A percentile compares a stretch with the other conserved stretches of the same genome.
Conservation (phyloP, 2,888 invertebrate species). For the Agrochola macilenta region DNA sequence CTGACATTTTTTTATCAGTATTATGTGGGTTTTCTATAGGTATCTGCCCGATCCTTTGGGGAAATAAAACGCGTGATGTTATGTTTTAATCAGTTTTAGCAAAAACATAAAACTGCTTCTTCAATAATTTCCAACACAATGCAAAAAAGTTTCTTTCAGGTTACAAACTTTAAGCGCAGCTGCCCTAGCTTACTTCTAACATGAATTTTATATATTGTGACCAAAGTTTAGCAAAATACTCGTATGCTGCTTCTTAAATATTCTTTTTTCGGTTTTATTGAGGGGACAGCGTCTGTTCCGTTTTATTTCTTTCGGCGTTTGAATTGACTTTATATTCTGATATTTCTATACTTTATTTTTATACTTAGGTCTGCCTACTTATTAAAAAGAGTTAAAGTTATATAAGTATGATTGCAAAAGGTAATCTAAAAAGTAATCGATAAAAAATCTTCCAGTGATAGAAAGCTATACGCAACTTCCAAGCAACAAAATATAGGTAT, state of each 20-base stretch:
- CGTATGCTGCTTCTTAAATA: constrained; percentile 32
- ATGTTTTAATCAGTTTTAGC: too few species aligned
- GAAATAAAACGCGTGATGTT: too few species aligned
- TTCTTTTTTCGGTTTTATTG: constrained; percentile 23
- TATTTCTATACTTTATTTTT: background rate
- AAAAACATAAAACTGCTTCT: background rate
- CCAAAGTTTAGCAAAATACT: constrained; percentile 39
- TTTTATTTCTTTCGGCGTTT: constrained; percentile 8
- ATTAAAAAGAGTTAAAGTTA: background rate
- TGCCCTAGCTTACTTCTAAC: constrained; percentile 29
- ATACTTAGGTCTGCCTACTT: too few species aligned
- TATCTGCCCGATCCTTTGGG: too few species aligned
- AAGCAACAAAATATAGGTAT: background rate
- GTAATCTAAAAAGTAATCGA: background rate
- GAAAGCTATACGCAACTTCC: too few species aligned
- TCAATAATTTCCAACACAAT: background rate
- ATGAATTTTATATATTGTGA: constrained; percentile 51
- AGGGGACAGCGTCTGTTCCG: background rate
- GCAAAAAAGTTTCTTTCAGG: background rate
- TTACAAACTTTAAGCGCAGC: constrained; percentile 37
- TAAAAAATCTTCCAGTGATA: background rate
- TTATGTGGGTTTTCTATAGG: too few species aligned
- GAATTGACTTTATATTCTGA: constrained; percentile 12
- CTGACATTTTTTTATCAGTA: too few species aligned
- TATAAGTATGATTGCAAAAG: background rate